phyloP scores from a whole-genome alignment of 2,888 invertebrate species.

The Microctonus hyperodae region DNA sequence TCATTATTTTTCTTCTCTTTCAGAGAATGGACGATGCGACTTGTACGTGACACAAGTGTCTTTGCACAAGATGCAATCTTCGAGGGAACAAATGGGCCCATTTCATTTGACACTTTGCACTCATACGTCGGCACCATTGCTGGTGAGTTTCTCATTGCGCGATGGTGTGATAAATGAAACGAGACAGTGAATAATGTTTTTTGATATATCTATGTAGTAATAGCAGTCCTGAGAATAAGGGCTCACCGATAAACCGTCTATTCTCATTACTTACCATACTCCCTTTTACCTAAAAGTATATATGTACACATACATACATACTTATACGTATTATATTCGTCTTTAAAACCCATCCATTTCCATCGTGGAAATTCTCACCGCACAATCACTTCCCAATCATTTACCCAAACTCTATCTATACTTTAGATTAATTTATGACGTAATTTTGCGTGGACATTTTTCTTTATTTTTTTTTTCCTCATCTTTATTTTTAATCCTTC shows the following conservation, averaged over 20 bases:
- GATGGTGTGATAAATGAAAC: constrained; percentile 14
- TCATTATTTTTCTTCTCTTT: constrained; percentile 33
- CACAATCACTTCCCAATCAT: not conserved
- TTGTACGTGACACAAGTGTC: constrained; percentile 54
- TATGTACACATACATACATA: not conserved
- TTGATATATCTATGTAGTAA: not conserved
- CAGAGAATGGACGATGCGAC: constrained; percentile 59
- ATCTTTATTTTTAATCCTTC: not conserved
- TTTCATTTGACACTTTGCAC: constrained; percentile 56
- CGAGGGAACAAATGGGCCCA: constrained; percentile 55
- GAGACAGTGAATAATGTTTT: constrained; percentile 5
- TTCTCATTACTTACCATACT: constrained; percentile 4
- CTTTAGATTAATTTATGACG: constrained; percentile 16
- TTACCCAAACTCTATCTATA: not conserved
- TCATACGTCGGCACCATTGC: constrained; percentile 59
- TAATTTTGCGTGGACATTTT: not conserved
- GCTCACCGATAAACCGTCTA: not conserved
- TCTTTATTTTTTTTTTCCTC: not conserved
- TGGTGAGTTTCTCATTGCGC: constrained; percentile 53
- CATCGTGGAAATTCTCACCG: not conserved
- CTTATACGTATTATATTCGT: too few relatives aligned
- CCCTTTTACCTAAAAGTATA: not conserved
- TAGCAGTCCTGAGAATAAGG: not conserved
- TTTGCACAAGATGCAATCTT: constrained; percentile 58
- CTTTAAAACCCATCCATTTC: constrained; percentile 16